phyloP scores from a whole-genome alignment of 2,113 vertebrate genomes.

The Menura novaehollandiae region DNA sequence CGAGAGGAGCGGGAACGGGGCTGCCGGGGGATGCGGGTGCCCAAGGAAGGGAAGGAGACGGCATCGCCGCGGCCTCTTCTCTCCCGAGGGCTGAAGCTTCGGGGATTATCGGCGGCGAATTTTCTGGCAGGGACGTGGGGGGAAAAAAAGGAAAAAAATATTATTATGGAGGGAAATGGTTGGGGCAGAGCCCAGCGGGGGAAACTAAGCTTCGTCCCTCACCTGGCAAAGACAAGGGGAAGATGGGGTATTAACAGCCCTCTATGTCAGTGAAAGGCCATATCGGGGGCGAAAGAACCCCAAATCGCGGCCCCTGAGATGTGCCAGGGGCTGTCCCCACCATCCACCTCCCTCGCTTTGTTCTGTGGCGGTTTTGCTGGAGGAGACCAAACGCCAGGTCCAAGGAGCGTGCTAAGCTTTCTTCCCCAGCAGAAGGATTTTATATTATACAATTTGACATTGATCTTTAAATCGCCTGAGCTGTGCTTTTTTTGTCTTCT shows the following conservation, averaged over 20 bases:
- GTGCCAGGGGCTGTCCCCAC: neutral
- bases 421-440: slow-evolving; percentile 54
- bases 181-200: neutral
- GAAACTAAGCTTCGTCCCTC: neutral
- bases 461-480: slow-evolving; percentile 76
- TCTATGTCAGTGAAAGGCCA: neutral
- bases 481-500: slow-evolving; percentile 65
- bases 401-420: slow-evolving; percentile 43
- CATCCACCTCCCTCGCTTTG: neutral
- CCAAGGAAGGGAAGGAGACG: neutral
- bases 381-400: slow-evolving; percentile 41
- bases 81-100: neutral
- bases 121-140: neutral
- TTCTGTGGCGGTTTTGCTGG: neutral
- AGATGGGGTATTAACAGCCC: neutral
- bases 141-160: fast-evolving
- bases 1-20: neutral
- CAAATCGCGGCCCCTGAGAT: neutral
- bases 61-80: neutral
- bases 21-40: neutral
- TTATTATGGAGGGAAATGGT: neutral
- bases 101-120: neutral
- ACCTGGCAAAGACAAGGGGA: neutral
- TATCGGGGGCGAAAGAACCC: neutral
- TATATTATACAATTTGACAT: slow-evolving; percentile 70